A percentile compares a stretch with the other conserved stretches of the same genome.
phyloP scores from a whole-genome alignment of 1,140 invertebrate species.

The Drosophila nasuta region DNA sequence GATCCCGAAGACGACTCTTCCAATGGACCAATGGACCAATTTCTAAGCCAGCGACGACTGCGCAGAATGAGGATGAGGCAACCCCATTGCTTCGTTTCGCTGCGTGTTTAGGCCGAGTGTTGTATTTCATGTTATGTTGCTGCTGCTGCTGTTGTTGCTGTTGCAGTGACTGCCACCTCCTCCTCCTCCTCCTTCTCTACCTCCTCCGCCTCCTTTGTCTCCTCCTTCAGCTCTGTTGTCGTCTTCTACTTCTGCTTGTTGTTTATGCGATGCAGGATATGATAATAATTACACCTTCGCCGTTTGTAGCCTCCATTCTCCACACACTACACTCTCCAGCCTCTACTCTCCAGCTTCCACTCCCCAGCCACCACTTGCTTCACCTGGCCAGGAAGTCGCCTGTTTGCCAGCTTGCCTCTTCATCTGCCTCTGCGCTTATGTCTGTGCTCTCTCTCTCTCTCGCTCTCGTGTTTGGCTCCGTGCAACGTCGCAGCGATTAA shows the following conservation, averaged over 20 bases:
- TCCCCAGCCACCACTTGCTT: conserved; percentile 23
- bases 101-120: conserved; percentile 80
- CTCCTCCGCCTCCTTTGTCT: neutral
- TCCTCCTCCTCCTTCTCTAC: too few relatives aligned
- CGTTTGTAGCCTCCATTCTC: conserved; percentile 56
- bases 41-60: conserved; percentile 52
- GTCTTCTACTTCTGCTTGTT: conserved; percentile 77
- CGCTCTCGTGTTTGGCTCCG: conserved; percentile 32
- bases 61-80: conserved; percentile 39
- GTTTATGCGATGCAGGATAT: conserved; percentile 83
- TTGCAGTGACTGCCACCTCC: neutral
- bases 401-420: conserved; percentile 20
- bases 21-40: conserved; percentile 33
- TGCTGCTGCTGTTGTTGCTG: conserved; percentile 44
- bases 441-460: conserved; percentile 25
- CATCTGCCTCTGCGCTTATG: neutral
- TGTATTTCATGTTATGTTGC: conserved; percentile 74
- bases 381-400: conserved; percentile 76
- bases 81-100: conserved; percentile 32
- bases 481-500: conserved; percentile 70
- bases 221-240: conserved; percentile 38
- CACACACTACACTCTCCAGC: conserved; percentile 15
- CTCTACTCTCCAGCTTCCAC: conserved; percentile 1
- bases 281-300: conserved; percentile 83
- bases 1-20: conserved; percentile 16